Conservation (phyloP, 2,797 vertebrate genomes). For the Tolypeutes matacus region DNA sequence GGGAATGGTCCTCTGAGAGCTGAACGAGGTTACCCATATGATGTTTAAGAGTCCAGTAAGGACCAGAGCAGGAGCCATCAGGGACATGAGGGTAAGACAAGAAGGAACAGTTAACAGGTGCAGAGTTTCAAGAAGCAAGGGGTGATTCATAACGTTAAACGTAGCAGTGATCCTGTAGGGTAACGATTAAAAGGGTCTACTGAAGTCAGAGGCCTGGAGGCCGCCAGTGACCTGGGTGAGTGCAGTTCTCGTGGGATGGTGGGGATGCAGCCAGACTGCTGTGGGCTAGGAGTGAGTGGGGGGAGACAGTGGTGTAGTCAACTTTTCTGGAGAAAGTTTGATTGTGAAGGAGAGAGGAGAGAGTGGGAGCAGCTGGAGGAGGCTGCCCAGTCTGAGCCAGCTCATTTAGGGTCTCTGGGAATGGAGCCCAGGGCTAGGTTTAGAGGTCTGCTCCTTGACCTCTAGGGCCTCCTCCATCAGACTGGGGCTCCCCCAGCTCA, state of each 20-base stretch:
- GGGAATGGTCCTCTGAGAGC: neutral
- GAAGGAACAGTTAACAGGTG: neutral
- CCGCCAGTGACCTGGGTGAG: neutral
- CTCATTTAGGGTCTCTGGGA: neutral
- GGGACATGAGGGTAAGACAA: neutral
- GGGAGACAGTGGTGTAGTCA: neutral
- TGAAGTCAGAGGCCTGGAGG: neutral
- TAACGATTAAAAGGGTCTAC: neutral
- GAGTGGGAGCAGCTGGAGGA: neutral
- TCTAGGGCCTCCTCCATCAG: neutral
- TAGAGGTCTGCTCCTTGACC: neutral
- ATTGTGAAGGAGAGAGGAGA: neutral
- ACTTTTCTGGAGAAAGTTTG: neutral
- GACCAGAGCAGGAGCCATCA: neutral
- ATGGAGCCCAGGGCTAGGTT: neutral
- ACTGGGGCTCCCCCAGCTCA: neutral
- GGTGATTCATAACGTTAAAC: neutral
- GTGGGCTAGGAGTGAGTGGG: neutral
- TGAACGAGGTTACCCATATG: neutral
- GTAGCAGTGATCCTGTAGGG: neutral
- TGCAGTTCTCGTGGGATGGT: neutral
- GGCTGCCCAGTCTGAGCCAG: neutral
- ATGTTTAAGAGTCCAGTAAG: neutral
- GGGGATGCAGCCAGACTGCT: neutral
- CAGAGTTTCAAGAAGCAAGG: neutral